Percentiles rank a stretch among this genome's conserved stretches.
Evolutionary conservation across 2,113 vertebrate species (phyloP).

Genomic region (Trogon melanurus): DNA sequence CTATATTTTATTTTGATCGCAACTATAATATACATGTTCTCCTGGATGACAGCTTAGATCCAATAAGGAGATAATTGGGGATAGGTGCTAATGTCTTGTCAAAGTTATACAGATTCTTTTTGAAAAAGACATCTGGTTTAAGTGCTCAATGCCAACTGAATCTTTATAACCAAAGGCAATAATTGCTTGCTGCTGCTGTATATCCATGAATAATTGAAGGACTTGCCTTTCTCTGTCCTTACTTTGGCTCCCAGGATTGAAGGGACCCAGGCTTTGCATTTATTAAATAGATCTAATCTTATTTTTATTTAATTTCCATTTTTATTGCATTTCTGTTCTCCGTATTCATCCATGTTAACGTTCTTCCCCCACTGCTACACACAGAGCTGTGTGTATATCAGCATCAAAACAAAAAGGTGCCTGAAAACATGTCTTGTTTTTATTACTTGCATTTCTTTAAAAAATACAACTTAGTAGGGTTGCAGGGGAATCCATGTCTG

Average conservation of each 20-base stretch:
- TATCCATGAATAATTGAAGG: conserved; percentile 70
- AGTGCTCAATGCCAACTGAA: conserved; percentile 44
- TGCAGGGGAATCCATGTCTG: background rate
- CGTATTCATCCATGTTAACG: background rate
- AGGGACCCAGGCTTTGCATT: conserved; percentile 1
- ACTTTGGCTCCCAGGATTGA: conserved; percentile 45
- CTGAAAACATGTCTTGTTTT: background rate
- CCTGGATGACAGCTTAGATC: conserved; percentile 16
- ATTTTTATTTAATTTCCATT: conserved; percentile 58
- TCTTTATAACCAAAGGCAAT: conserved; percentile 49
- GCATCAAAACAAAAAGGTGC: background rate
- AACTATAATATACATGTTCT: background rate
- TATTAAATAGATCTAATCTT: conserved; percentile 54
- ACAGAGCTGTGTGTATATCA: background rate
- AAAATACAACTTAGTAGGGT: background rate
- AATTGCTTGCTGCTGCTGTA: conserved; percentile 59
- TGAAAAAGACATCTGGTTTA: conserved; percentile 50
- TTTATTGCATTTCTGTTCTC: conserved; percentile 47
- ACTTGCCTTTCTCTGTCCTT: conserved; percentile 34
- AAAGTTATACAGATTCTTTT: background rate
- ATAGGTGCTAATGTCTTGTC: conserved; percentile 48
- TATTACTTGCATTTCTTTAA: background rate
- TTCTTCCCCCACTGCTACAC: background rate
- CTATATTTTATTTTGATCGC: conserved; percentile 22
- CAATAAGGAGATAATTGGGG: conserved; percentile 26